A percentile compares a stretch with the other conserved stretches of the same genome.
Conservation (phyloP, 2,113 vertebrate genomes). For the Chamaea fasciata region DNA sequence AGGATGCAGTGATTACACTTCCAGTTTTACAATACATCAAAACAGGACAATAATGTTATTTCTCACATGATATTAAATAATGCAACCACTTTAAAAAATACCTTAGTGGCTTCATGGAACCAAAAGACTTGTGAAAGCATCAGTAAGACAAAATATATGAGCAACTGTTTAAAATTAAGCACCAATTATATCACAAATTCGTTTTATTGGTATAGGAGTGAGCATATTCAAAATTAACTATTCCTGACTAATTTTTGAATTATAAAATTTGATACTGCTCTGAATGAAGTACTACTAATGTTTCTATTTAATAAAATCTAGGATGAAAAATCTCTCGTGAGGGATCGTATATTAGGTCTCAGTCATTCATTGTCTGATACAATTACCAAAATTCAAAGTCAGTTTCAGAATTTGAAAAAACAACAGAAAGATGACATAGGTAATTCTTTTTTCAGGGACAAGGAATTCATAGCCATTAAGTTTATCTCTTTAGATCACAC, state of each 20-base stretch:
- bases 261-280: background rate
- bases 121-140: background rate
- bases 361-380: background rate
- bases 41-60: background rate
- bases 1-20: background rate
- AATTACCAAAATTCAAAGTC: background rate
- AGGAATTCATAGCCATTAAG: background rate
- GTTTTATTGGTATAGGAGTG: background rate
- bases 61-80: background rate
- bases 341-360: background rate
- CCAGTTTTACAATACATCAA: background rate
- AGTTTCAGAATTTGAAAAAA: background rate
- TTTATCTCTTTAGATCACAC: background rate
- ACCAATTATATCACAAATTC: background rate
- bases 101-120: background rate
- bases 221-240: background rate
- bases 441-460: background rate
- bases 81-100: background rate
- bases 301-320: background rate
- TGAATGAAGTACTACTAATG: background rate
- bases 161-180: background rate
- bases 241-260: background rate
- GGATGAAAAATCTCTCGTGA: background rate
- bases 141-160: background rate
- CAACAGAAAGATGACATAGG: background rate